Evolutionary conservation across 2,797 vertebrate species (phyloP), one percentile per base, ranked within the genome.

Genomic region (Platyrinchus mystaceus): DNA sequence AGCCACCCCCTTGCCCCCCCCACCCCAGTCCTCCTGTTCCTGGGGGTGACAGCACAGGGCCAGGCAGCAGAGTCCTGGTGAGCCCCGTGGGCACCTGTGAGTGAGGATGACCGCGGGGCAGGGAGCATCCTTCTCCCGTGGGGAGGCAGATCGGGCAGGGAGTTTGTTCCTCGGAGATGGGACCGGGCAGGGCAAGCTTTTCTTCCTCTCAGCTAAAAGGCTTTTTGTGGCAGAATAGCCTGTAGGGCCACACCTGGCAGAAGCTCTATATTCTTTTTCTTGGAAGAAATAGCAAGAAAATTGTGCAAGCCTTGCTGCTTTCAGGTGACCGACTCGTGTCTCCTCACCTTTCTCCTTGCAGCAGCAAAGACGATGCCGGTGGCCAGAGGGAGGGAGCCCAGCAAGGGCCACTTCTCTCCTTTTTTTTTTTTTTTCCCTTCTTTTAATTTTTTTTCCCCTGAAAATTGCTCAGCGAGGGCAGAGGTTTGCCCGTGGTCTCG

Each of bases 61-160:
- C 26, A 3, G 36, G 74, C 37, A 56, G 41, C 74, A 55, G 60
- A 27, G 53, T 55, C 21, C 16, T 36, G 41, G 16, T 6, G 32
- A 56, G 22, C 39, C 9, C 32, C 0, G 1, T 1, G 10, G 39
- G 27, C 16, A 28, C 41, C 20, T 41, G 1, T 9, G 22, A 1
- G 1, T 37, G 27, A 67, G 62, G 30, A 60, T n/a, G 36, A 7
- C 34, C 50, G 11, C 0, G 0, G 27, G 12, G 16, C 47, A 58
- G 55, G 43, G 56, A 86, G 28, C 46, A 11, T 46, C 30, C 12
- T 59, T 9, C n/a, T 81, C 20, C 36, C 34, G 4, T 4, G 9
- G 44, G 30, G 19, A 62, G 34, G 43, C 12, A 64, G 24, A 12
- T 32, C 1, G 2, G 47, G 16, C 66, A 55, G 36, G 30, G 37